A percentile compares a stretch with the other conserved stretches of the same genome.
phyloP scores from a whole-genome alignment of 1,140 invertebrate species.

The Mesaphorura yosii region DNA sequence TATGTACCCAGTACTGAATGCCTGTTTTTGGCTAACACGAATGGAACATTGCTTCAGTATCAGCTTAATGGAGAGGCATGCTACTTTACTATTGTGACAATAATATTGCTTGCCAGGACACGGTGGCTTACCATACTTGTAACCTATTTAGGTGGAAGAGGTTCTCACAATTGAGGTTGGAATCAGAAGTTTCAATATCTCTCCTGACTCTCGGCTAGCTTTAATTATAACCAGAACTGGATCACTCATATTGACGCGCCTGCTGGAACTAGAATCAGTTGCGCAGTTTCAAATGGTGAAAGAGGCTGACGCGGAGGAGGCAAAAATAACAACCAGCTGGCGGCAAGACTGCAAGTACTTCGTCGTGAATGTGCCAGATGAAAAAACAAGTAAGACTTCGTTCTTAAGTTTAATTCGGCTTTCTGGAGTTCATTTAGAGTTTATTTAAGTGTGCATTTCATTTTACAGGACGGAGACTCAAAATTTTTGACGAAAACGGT shows the following conservation, averaged over 20 bases:
- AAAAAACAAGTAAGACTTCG: slow-evolving; percentile 3
- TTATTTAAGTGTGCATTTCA: slow-evolving; percentile 5
- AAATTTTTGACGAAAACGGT: slow-evolving; percentile 24
- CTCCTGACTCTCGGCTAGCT: slow-evolving; percentile 27
- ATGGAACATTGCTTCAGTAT: slow-evolving; percentile 17
- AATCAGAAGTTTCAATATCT: slow-evolving; percentile 24
- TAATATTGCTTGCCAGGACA: background rate
- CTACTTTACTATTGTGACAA: background rate
- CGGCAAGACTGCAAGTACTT: slow-evolving; percentile 26
- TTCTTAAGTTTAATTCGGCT: background rate
- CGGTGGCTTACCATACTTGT: background rate
- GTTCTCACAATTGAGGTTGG: slow-evolving; percentile 23
- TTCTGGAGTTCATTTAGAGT: background rate
- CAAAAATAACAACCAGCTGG: slow-evolving; percentile 13
- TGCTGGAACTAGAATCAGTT: slow-evolving; percentile 27
- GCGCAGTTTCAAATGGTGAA: slow-evolving; percentile 5
- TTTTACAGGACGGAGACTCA: slow-evolving; percentile 14
- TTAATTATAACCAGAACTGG: slow-evolving; percentile 18
- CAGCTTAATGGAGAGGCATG: slow-evolving; percentile 7
- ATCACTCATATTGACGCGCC: slow-evolving; percentile 14
- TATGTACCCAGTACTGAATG: slow-evolving; percentile 10
- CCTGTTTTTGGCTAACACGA: slow-evolving; percentile 11
- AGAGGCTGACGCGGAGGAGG: background rate
- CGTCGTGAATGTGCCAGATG: slow-evolving; percentile 19
- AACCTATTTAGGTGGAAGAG: slow-evolving; percentile 13